Evolutionary conservation across 92 coral and sea anemone genomes (phyloP).

Genomic region (Epizoanthus stellaris): DNA sequence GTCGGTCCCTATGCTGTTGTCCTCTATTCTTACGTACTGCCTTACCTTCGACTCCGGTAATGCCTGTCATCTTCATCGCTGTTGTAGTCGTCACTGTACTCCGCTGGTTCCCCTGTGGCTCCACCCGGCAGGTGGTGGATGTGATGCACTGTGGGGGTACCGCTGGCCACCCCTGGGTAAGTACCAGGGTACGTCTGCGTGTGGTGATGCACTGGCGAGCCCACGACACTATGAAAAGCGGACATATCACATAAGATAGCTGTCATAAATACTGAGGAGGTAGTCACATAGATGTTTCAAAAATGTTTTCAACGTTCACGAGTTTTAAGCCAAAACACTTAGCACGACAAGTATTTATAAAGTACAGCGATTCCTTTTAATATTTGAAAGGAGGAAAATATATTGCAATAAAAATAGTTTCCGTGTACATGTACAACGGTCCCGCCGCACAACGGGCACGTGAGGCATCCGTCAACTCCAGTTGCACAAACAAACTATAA

Average conservation of each 20-base stretch:
- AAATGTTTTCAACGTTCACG: background rate
- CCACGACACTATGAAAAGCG: constrained; percentile 32
- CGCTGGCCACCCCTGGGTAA: constrained; percentile 77
- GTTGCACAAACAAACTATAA: too few relatives aligned
- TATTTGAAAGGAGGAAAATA: too few relatives aligned
- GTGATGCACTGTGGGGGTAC: constrained; percentile 77
- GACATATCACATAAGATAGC: background rate
- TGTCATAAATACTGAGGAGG: background rate
- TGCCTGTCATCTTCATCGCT: constrained; percentile 79
- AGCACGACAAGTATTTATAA: too few relatives aligned
- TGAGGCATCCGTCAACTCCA: too few relatives aligned
- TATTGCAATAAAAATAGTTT: constrained; percentile 57
- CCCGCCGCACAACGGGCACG: constrained; percentile 89
- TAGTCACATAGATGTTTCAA: background rate
- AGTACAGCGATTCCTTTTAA: too few relatives aligned
- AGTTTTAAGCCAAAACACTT: too few relatives aligned
- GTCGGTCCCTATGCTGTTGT: background rate
- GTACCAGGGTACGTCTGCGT: constrained; percentile 77
- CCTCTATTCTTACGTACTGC: too few relatives aligned
- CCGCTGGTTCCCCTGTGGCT: constrained; percentile 56
- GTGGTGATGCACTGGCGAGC: constrained; percentile 86
- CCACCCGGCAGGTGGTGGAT: constrained; percentile 86
- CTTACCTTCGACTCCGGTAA: constrained; percentile 52
- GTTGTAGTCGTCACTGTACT: constrained; percentile 66
- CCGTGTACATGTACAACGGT: constrained; percentile 81